Evolutionary conservation across 2,888 invertebrate genomes (phyloP).

Genomic region (Drosophila glabriapex): DNA sequence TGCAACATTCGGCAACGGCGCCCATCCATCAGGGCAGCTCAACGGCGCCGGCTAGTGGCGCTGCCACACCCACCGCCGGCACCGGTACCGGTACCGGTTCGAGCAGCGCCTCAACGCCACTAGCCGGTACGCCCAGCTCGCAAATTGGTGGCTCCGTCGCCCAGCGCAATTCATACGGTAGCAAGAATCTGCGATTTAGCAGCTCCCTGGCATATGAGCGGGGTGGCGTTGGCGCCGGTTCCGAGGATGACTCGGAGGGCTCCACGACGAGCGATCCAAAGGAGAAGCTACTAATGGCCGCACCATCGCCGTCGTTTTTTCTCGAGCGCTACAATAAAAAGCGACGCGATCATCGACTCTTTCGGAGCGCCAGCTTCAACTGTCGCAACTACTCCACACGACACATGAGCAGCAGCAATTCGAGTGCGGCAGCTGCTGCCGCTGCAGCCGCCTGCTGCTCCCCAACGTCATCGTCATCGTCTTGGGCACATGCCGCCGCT

Average conservation of each 20-base stretch:
- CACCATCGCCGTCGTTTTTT: slow-evolving; percentile 83
- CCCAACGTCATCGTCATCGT: slow-evolving; percentile 66
- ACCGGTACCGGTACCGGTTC: slow-evolving; percentile 37
- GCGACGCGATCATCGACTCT: slow-evolving; percentile 84
- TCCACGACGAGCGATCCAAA: slow-evolving; percentile 85
- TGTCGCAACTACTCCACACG: slow-evolving; percentile 85
- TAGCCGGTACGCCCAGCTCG: slow-evolving; percentile 45
- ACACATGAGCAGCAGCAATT: slow-evolving; percentile 80
- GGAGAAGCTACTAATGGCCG: slow-evolving; percentile 81
- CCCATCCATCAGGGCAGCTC: slow-evolving; percentile 75
- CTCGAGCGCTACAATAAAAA: slow-evolving; percentile 85
- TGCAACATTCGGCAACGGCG: slow-evolving; percentile 82
- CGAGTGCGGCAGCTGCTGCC: slow-evolving; percentile 74
- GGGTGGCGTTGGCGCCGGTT: slow-evolving; percentile 51
- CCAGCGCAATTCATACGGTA: slow-evolving; percentile 64
- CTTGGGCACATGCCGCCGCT: slow-evolving; percentile 76
- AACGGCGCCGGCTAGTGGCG: slow-evolving; percentile 72
- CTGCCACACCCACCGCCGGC: slow-evolving; percentile 75
- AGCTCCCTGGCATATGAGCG: slow-evolving; percentile 81
- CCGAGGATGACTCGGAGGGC: slow-evolving; percentile 84
- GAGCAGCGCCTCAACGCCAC: slow-evolving; percentile 44
- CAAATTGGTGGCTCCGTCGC: slow-evolving; percentile 21
- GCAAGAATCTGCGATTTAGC: slow-evolving; percentile 80
- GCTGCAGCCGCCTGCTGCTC: slow-evolving; percentile 77
- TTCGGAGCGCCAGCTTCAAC: slow-evolving; percentile 85